Conservation (phyloP, 2,888 invertebrate species). For the Ischnus inquisitorius region DNA sequence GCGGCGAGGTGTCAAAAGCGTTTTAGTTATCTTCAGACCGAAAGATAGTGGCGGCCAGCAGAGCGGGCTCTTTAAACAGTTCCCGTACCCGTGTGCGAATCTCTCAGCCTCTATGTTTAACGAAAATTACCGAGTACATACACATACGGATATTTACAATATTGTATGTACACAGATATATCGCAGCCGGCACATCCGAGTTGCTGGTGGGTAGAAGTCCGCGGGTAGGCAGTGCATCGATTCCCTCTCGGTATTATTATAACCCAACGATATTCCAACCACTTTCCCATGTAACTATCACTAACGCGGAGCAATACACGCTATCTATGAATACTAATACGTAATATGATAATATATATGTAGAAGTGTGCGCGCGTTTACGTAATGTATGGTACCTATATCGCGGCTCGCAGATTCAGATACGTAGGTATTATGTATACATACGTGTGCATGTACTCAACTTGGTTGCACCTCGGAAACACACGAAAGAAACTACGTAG, state of each 20-base stretch:
- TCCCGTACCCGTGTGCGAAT: slow-evolving; percentile 18
- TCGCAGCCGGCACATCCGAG: slow-evolving; percentile 31
- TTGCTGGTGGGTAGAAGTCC: slow-evolving; percentile 36
- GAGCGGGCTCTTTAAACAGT: slow-evolving; percentile 47
- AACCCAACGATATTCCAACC: slow-evolving; percentile 43
- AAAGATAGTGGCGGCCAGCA: slow-evolving; percentile 69
- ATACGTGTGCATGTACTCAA: slow-evolving; percentile 21
- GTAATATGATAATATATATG: slow-evolving; percentile 41
- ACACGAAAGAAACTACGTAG: slow-evolving; percentile 54
- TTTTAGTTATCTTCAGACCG: slow-evolving; percentile 77
- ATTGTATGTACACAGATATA: slow-evolving; percentile 6
- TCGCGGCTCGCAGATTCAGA: slow-evolving; percentile 24
- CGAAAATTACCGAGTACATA: slow-evolving; percentile 8
- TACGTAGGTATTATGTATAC: slow-evolving; percentile 6
- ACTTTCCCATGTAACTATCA: slow-evolving; percentile 49
- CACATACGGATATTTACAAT: slow-evolving; percentile 34
- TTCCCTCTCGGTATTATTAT: slow-evolving; percentile 49
- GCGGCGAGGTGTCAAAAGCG: slow-evolving; percentile 78
- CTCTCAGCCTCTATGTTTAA: slow-evolving; percentile 17
- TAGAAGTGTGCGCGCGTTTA: slow-evolving; percentile 34
- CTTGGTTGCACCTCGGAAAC: slow-evolving; percentile 40
- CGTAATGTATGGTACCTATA: slow-evolving; percentile 39
- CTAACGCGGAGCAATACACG: not conserved
- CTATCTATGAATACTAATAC: slow-evolving; percentile 41
- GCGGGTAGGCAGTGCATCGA: slow-evolving; percentile 38